These are phyloP conservation scores for Orchesellides sinensis DNA, from an alignment of 2,888 invertebrate species.

Conservation along the genomic window DNA sequence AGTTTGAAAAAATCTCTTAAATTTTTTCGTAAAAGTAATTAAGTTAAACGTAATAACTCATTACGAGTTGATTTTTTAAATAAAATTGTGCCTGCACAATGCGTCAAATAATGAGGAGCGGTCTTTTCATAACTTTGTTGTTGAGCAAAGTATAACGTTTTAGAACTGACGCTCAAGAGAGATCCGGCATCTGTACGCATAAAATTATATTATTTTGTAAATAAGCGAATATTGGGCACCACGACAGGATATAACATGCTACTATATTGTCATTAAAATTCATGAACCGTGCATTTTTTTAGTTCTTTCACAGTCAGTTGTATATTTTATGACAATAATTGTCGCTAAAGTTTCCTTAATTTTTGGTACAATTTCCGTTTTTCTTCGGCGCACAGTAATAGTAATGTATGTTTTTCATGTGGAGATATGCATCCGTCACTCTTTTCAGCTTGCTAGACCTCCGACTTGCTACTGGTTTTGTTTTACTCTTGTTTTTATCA, in stretches of 20 bases:
- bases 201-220: background rate
- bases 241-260: constrained; percentile 53
- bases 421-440: background rate
- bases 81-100: background rate
- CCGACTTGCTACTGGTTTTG: no score
- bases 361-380: constrained; percentile 42
- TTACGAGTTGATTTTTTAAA: constrained; percentile 54
- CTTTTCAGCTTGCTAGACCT: no score
- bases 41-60: constrained; percentile 63
- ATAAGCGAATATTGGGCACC: constrained; percentile 11
- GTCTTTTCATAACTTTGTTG: constrained; percentile 28
- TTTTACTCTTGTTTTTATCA: no score
- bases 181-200: constrained; percentile 56
- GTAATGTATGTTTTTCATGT: background rate
- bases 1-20: constrained; percentile 39
- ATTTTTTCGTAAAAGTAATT: constrained; percentile 63
- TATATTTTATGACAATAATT: constrained; percentile 45
- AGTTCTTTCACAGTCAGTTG: constrained; percentile 32
- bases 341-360: constrained; percentile 57
- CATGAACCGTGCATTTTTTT: constrained; percentile 55
- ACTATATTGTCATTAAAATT: constrained; percentile 54
- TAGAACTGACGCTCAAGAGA: constrained; percentile 39
- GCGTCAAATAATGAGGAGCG: constrained; percentile 17
- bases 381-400: background rate
- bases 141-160: background rate